Conservation (phyloP, 2,797 vertebrate species). For the Crenuchus spilurus region DNA sequence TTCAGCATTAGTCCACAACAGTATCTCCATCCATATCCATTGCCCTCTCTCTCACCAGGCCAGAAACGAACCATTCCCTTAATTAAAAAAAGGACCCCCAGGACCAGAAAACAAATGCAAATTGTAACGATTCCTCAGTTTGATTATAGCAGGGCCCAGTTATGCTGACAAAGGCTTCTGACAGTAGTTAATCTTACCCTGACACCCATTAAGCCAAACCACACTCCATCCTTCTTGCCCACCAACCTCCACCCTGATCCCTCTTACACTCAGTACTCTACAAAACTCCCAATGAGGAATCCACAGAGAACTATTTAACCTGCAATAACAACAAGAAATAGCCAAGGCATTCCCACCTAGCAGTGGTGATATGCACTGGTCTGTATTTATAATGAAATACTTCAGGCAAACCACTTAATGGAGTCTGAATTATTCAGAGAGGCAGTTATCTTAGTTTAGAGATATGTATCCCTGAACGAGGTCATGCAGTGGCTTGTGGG, state of each 20-base stretch:
- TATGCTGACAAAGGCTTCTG: constrained; percentile 79
- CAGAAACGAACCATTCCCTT: constrained; percentile 70
- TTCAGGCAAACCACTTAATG: constrained; percentile 59
- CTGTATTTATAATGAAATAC: constrained; percentile 66
- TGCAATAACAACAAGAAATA: not conserved
- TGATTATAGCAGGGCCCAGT: constrained; percentile 70
- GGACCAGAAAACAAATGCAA: constrained; percentile 70
- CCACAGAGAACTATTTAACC: not conserved
- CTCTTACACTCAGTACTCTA: constrained; percentile 13
- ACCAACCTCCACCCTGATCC: constrained; percentile 40
- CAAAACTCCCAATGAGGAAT: constrained; percentile 37
- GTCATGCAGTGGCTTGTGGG: constrained; percentile 27
- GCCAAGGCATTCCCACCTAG: constrained; percentile 35
- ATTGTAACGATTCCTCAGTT: constrained; percentile 75
- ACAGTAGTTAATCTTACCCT: constrained; percentile 77
- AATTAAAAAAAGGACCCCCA: constrained; percentile 78
- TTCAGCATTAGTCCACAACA: not conserved
- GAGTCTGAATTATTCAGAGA: constrained; percentile 66
- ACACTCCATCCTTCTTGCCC: constrained; percentile 45
- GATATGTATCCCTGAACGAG: constrained; percentile 24
- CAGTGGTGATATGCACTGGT: constrained; percentile 33
- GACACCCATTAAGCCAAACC: constrained; percentile 71
- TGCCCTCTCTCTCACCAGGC: constrained; percentile 47
- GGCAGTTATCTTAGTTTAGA: constrained; percentile 42
- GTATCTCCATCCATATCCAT: not conserved